Evolutionary conservation across 2,113 vertebrate species (phyloP).

Genomic region (Poecile atricapillus): DNA sequence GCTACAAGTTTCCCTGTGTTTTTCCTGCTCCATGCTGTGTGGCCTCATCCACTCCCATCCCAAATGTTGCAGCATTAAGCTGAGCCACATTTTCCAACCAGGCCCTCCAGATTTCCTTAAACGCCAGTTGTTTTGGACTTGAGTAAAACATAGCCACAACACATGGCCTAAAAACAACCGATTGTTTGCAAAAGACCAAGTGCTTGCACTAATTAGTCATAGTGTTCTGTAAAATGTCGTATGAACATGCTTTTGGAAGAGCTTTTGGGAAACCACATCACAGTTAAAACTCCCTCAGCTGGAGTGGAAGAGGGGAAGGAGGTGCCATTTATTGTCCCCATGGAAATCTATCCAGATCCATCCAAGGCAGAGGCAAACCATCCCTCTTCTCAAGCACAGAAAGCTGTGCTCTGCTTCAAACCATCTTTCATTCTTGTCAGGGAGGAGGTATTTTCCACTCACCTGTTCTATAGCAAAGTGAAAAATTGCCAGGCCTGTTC

Average conservation of each 20-base stretch:
- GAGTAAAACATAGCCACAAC: neutral
- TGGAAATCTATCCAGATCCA: neutral
- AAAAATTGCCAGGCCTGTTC: neutral
- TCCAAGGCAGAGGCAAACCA: neutral
- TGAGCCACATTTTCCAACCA: conserved; percentile 43
- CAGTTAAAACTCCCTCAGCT: neutral
- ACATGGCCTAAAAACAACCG: neutral
- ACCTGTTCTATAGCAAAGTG: neutral
- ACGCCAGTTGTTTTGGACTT: neutral
- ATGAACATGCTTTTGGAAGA: neutral
- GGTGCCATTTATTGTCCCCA: neutral
- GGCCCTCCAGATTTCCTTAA: neutral
- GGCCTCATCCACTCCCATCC: neutral
- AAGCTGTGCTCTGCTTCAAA: neutral
- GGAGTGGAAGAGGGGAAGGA: neutral
- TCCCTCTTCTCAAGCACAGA: neutral
- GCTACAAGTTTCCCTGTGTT: neutral
- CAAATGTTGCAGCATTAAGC: neutral
- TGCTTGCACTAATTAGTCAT: conserved; percentile 13
- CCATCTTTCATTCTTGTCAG: neutral
- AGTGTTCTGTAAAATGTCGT: neutral
- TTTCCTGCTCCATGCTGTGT: neutral
- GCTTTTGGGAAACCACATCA: neutral
- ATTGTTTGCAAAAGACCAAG: neutral
- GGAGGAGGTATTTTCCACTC: neutral